Evolutionary conservation across 2,797 vertebrate genomes (phyloP).

Genomic region (Sebastes hopkinsi): DNA sequence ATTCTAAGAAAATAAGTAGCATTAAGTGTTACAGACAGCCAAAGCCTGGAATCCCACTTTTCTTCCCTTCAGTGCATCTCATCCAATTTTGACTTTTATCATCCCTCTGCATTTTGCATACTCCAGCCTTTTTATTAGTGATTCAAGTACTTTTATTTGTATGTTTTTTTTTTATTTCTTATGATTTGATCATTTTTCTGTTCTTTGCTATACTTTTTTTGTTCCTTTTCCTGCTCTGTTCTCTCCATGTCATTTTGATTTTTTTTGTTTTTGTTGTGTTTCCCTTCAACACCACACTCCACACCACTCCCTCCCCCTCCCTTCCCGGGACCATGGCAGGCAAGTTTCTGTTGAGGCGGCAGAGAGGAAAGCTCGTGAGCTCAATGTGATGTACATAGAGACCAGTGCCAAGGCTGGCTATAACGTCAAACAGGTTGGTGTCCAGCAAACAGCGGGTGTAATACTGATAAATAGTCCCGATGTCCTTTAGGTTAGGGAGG

Average conservation of each 20-base stretch:
- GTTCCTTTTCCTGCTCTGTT: slow-evolving; percentile 54
- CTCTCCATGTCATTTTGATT: slow-evolving; percentile 68
- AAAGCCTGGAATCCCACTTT: slow-evolving; percentile 64
- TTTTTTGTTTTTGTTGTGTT: slow-evolving; percentile 58
- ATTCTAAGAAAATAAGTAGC: background rate
- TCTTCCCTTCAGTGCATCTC: slow-evolving; percentile 67
- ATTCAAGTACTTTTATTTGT: slow-evolving; percentile 48
- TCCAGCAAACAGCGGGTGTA: slow-evolving; percentile 49
- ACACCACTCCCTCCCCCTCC: slow-evolving; percentile 41
- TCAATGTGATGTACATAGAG: slow-evolving; percentile 90
- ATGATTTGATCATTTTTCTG: slow-evolving; percentile 63
- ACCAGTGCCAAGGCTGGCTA: slow-evolving; percentile 87
- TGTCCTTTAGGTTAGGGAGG: slow-evolving; percentile 32
- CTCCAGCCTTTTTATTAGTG: slow-evolving; percentile 27
- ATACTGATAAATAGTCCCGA: slow-evolving; percentile 29
- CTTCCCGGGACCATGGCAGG: slow-evolving; percentile 80
- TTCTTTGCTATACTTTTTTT: slow-evolving; percentile 40
- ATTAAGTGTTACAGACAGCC: slow-evolving; percentile 25
- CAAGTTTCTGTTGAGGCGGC: slow-evolving; percentile 89
- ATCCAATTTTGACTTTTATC: slow-evolving; percentile 67
- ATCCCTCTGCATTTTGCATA: slow-evolving; percentile 53
- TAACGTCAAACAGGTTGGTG: slow-evolving; percentile 87
- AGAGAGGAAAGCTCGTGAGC: slow-evolving; percentile 86
- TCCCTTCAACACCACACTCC: slow-evolving; percentile 63
- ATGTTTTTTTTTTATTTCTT: slow-evolving; percentile 33